Evolutionary conservation across 2,888 invertebrate species (phyloP).

Genomic region (Dione juno): DNA sequence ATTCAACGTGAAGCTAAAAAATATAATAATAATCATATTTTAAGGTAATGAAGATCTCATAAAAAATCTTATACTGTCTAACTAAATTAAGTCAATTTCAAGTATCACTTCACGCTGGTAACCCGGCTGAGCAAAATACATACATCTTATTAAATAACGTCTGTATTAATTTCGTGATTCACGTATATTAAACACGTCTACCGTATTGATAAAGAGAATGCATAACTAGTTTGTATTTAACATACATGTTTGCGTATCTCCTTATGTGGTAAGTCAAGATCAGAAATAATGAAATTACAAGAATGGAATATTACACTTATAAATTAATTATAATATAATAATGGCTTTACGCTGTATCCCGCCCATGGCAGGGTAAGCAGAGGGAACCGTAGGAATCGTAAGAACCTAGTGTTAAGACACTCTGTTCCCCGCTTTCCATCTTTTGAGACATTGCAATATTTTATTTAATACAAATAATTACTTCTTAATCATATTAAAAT

Average conservation of each 20-base stretch:
- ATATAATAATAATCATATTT: too few relatives aligned
- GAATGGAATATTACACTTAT: background rate
- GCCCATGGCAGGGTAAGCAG: too few relatives aligned
- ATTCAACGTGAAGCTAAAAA: too few relatives aligned
- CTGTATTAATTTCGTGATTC: background rate
- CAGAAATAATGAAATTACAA: background rate
- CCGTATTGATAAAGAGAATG: background rate
- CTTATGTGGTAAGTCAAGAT: background rate
- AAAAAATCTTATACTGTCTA: background rate
- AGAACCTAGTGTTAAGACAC: too few relatives aligned
- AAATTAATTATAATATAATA: slow-evolving; percentile 12
- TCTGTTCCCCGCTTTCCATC: too few relatives aligned
- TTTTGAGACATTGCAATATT: background rate
- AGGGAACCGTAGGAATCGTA: too few relatives aligned
- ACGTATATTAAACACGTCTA: background rate
- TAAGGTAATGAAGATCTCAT: too few relatives aligned
- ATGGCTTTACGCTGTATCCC: too few relatives aligned
- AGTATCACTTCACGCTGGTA: background rate
- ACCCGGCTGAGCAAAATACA: background rate
- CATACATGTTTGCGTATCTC: background rate
- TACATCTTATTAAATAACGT: background rate
- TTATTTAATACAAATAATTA: too few relatives aligned
- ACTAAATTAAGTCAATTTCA: background rate
- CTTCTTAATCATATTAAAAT: too few relatives aligned
- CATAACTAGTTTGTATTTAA: slow-evolving; percentile 3